Percentiles rank a stretch among this genome's conserved stretches.
Evolutionary conservation across 2,888 invertebrate genomes (phyloP).

Genomic region (Zaprionus bogoriensis): DNA sequence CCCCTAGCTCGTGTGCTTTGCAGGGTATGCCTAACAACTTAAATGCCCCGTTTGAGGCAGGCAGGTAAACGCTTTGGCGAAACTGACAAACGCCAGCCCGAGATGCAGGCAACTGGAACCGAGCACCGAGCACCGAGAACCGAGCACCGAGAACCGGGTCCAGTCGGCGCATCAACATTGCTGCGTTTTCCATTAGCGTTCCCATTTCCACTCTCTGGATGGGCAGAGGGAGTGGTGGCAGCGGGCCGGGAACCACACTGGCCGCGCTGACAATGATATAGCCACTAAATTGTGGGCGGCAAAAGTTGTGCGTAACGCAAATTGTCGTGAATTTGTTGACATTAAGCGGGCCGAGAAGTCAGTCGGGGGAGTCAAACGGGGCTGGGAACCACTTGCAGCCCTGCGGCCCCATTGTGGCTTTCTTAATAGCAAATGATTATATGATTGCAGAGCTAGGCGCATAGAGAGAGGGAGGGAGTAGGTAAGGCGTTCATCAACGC

Average conservation of each 20-base stretch:
- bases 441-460: constrained; percentile 36
- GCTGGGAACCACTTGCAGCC: neutral
- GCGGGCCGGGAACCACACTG: neutral
- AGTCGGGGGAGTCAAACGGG: neutral
- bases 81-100: constrained; percentile 23
- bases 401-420: constrained; percentile 6
- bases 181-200: constrained; percentile 19
- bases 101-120: constrained; percentile 44
- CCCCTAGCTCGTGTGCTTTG: neutral
- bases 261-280: constrained; percentile 16
- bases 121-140: constrained; percentile 2
- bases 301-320: constrained; percentile 57
- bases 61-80: constrained; percentile 36
- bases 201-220: neutral
- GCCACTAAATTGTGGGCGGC: constrained; percentile 64
- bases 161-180: constrained; percentile 11
- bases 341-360: constrained; percentile 32
- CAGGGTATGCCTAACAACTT: constrained; percentile 33
- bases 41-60: constrained; percentile 51
- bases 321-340: constrained; percentile 63
- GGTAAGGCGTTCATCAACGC: constrained; percentile 13
- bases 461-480: neutral
- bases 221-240: neutral
- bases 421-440: constrained; percentile 30
- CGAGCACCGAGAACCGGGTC: constrained; percentile 42